Conservation (phyloP, 1,140 invertebrate genomes). For the Bombus sylvicola region DNA sequence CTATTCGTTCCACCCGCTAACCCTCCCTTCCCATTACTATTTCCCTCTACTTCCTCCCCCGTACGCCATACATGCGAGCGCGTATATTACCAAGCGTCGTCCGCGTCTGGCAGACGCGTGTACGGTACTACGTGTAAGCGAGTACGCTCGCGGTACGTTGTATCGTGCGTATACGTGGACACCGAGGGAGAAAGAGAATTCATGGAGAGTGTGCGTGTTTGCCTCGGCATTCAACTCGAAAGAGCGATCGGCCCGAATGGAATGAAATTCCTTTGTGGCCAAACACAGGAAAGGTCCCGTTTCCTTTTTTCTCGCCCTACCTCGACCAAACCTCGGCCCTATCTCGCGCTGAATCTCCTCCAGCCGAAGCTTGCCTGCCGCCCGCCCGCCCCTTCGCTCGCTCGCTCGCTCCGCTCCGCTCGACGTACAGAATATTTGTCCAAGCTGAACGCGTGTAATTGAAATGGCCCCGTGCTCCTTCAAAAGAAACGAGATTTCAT, state of each 20-base stretch:
- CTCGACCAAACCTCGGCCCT: no score
- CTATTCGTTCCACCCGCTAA: slow-evolving; percentile 37
- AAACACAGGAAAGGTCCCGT: slow-evolving; percentile 51
- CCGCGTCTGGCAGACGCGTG: background rate
- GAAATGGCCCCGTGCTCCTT: slow-evolving; percentile 44
- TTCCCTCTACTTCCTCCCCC: background rate
- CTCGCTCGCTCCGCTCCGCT: background rate
- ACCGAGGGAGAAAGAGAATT: slow-evolving; percentile 44
- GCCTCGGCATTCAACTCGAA: slow-evolving; percentile 31
- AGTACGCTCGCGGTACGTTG: background rate
- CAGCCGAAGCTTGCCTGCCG: no score
- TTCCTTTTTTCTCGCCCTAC: background rate
- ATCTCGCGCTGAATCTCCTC: no score
- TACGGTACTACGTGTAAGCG: background rate
- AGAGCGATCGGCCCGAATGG: slow-evolving; percentile 59
- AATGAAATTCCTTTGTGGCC: slow-evolving; percentile 65
- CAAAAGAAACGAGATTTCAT: slow-evolving; percentile 60
- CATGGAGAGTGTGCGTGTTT: slow-evolving; percentile 31
- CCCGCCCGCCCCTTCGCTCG: fast-evolving
- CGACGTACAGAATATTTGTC: slow-evolving; percentile 41
- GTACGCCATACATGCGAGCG: background rate
- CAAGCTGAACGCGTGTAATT: slow-evolving; percentile 57
- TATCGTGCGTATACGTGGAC: slow-evolving; percentile 15
- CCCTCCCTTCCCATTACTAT: background rate
- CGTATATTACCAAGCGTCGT: slow-evolving; percentile 4